Conservation (phyloP, 2,113 vertebrate genomes). For the Sebastes schlegelii region DNA sequence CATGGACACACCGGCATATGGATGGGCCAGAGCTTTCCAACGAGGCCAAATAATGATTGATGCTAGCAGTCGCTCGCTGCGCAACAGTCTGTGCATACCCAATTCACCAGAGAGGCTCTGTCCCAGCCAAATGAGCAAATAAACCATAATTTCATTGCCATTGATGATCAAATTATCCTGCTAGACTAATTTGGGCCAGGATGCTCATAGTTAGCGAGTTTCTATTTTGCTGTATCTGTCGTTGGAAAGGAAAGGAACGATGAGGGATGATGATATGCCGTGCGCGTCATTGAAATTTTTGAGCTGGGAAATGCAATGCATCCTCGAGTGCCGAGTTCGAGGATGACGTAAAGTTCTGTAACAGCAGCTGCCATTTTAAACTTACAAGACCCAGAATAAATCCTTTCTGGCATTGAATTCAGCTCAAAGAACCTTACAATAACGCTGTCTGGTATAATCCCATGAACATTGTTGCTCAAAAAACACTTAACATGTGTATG, state of each 20-base stretch:
- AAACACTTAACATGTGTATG: background rate
- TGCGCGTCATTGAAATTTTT: slow-evolving; percentile 22
- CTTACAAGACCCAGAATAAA: slow-evolving; percentile 24
- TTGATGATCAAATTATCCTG: slow-evolving; percentile 64
- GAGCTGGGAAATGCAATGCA: slow-evolving; percentile 12
- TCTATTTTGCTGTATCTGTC: slow-evolving; percentile 18
- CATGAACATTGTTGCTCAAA: background rate
- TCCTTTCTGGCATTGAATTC: slow-evolving; percentile 22
- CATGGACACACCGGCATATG: slow-evolving; percentile 71
- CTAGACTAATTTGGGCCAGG: slow-evolving; percentile 52
- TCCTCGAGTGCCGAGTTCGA: slow-evolving; percentile 49
- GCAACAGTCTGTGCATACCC: slow-evolving; percentile 56
- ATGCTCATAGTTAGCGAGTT: slow-evolving; percentile 28
- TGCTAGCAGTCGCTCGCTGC: slow-evolving; percentile 51
- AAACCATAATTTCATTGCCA: slow-evolving; percentile 67
- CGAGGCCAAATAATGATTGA: slow-evolving; percentile 79
- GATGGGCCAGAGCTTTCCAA: slow-evolving; percentile 66
- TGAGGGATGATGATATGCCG: slow-evolving; percentile 16
- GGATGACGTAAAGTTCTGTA: slow-evolving; percentile 63
- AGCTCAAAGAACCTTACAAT: background rate
- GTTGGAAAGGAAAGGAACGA: slow-evolving; percentile 21
- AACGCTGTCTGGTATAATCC: slow-evolving; percentile 10
- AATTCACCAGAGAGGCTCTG: slow-evolving; percentile 57
- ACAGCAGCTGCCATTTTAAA: slow-evolving; percentile 46
- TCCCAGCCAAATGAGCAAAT: slow-evolving; percentile 72